Conservation (phyloP, 2,888 invertebrate genomes). For the Podotricha telesiphe region DNA sequence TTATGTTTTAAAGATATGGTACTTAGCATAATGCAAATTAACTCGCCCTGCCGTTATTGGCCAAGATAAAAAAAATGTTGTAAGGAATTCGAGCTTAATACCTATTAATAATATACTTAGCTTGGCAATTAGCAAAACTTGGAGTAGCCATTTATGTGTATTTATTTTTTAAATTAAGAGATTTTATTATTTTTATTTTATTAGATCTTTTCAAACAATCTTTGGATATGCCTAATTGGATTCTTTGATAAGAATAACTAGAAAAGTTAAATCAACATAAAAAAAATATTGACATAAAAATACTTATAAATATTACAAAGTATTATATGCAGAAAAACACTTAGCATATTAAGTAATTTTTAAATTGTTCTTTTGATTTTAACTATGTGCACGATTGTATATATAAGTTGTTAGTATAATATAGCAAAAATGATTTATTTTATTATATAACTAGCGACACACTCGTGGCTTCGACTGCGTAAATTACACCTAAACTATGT, state of each 20-base stretch:
- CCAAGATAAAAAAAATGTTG: conserved; percentile 14
- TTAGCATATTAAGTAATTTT: too few species aligned
- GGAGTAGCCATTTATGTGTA: background rate
- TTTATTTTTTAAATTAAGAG: conserved; percentile 9
- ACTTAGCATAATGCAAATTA: conserved; percentile 17
- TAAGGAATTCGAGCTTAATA: conserved; percentile 16
- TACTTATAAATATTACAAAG: too few species aligned
- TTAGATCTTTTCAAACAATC: background rate
- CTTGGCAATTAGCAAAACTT: conserved; percentile 9
- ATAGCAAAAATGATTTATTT: too few species aligned
- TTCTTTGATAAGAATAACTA: background rate
- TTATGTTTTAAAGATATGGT: conserved; percentile 10
- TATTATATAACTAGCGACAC: too few species aligned
- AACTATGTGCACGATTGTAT: too few species aligned
- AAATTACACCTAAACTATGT: too few species aligned
- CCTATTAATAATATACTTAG: conserved; percentile 11
- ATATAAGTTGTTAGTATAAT: too few species aligned
- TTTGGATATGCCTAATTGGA: conserved; percentile 1
- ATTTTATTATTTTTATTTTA: background rate
- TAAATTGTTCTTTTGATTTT: too few species aligned
- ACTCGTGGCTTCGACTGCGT: too few species aligned
- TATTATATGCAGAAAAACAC: too few species aligned
- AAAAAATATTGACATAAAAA: too few species aligned
- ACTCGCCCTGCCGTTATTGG: conserved; percentile 11
- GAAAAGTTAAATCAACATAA: background rate